A percentile compares a stretch with the other conserved stretches of the same genome.
phyloP scores from a whole-genome alignment of 2,888 invertebrate genomes.

The Noctua pronuba region DNA sequence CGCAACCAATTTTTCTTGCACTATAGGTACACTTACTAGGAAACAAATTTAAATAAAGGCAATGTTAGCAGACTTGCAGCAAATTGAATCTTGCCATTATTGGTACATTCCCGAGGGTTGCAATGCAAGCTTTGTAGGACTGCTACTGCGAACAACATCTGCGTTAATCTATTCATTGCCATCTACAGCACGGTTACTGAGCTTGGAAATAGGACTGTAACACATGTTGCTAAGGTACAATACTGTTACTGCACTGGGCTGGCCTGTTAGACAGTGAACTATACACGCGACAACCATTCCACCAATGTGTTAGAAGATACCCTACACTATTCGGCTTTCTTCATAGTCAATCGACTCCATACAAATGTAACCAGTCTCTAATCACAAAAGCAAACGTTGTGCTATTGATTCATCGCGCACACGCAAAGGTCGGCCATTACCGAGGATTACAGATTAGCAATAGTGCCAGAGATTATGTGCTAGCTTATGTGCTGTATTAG shows the following conservation, averaged over 20 bases:
- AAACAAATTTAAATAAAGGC: background rate
- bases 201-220: background rate
- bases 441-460: slow-evolving; percentile 1
- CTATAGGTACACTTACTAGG: background rate
- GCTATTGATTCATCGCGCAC: slow-evolving; percentile 1
- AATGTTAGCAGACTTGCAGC: background rate
- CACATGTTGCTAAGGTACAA: background rate
- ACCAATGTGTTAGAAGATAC: background rate
- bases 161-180: background rate
- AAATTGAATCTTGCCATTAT: background rate
- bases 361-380: background rate
- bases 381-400: background rate
- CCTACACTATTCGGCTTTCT: background rate
- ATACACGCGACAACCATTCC: background rate
- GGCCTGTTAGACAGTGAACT: background rate
- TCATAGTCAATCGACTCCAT: no score
- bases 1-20: background rate
- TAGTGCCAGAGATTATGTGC: slow-evolving; percentile 23
- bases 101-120: background rate
- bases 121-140: background rate
- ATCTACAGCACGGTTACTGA: background rate
- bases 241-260: background rate
- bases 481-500: slow-evolving; percentile 5
- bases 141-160: background rate
- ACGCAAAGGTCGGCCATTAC: slow-evolving; percentile 11